Base-by-base conservation (phyloP, 2,113 vertebrate genomes). In the Periophthalmus modestus region DNA sequence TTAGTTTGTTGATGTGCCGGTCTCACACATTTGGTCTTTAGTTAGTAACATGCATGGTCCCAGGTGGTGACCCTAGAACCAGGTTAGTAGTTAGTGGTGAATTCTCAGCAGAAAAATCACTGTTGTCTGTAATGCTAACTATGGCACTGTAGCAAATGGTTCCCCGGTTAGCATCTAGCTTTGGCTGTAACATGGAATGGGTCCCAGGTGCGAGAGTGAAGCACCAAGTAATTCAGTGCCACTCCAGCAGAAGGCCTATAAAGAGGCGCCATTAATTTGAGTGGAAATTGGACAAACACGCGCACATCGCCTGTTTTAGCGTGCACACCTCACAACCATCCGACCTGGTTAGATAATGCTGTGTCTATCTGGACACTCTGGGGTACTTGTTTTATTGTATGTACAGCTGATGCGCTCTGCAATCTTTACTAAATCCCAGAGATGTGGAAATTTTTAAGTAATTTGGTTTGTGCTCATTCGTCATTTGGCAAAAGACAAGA, bases 231-330 rank as follows among this genome's bases (percentile, higher is more conserved):
- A 92, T 92, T 91, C 90, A 89, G 90, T 85, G 84, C 79, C 89
- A 89, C 91, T 92, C 89, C 72, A 87, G 87, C 90, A 89, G 85
- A 90, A 90, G 91, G 89, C 88, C 88, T 84, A 87, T 89, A 90
- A 92, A 90, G 85, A 88, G 88, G 80, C 83, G 15, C 84, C 90
- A 86, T 90, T 92, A 88, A 91, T 90, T 90, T 90, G 85, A 89
- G 89, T 89, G 88, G 83, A 90, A 88, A 89, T 90, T 91, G 89
- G 85, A 86, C 82, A 88, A 88, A 91, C 86, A 59, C 62, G 46
- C 59, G 58, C 62, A 76, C 74, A 59, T 61, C 47, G 36, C 61
- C 76, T 85, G 84, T 86, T 85, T 72, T 33, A 72, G 80, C 79
- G 82, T 50, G 74, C 84, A 88, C 82, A 66, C 83, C 78, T 80